Conservation (phyloP, 2,113 vertebrate species). For the Phaethornis superciliosus region DNA sequence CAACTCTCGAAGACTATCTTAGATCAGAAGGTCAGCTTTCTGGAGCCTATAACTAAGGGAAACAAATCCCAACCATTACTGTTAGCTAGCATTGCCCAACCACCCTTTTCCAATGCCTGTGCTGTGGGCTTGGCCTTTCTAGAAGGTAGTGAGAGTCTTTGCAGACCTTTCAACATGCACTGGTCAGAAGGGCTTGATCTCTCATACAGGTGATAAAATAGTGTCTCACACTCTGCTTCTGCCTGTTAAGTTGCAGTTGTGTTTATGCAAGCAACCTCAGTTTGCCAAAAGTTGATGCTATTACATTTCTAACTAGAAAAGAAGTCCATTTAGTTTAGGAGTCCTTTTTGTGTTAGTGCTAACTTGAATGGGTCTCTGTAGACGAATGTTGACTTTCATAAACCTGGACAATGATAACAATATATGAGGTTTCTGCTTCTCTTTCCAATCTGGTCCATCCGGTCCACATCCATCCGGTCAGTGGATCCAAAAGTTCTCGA, state of each 20-base stretch:
- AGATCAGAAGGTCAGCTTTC: not conserved
- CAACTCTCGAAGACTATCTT: not conserved
- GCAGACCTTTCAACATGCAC: not conserved
- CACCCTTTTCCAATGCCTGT: not conserved
- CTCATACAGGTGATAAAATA: not conserved
- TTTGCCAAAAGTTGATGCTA: not conserved
- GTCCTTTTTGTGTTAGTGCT: not conserved
- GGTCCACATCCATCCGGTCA: no score
- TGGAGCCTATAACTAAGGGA: not conserved
- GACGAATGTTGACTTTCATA: not conserved
- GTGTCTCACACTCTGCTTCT: not conserved
- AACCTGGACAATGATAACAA: not conserved
- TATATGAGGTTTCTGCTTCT: not conserved
- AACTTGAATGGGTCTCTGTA: not conserved
- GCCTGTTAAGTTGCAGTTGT: not conserved
- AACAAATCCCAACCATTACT: not conserved
- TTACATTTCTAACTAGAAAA: not conserved
- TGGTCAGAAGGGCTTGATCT: not conserved
- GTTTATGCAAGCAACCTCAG: not conserved
- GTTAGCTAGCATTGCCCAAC: not conserved
- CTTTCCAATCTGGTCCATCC: not conserved
- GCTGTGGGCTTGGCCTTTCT: not conserved
- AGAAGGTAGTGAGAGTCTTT: not conserved
- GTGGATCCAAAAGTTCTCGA: not conserved
- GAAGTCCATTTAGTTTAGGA: not conserved